Evolutionary conservation across 1,140 invertebrate genomes (phyloP), one percentile per base, ranked within the genome.

Genomic region (Aphaenogaster ashmeadi): DNA sequence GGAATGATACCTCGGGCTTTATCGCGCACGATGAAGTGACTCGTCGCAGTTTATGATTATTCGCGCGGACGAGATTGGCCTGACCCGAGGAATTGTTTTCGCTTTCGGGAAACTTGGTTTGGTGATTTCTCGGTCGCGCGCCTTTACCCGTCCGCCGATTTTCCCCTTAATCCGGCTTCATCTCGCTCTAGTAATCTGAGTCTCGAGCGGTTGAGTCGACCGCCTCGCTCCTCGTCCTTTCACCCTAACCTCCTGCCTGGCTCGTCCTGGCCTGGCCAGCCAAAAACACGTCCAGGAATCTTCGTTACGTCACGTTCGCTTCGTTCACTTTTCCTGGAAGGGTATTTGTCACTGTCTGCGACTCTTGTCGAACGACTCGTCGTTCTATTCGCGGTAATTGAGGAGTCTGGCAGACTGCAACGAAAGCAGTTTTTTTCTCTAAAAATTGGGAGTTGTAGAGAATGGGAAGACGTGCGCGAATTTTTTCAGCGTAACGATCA

Each of bases 21-120:
- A 64, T 64, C 41, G 27, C 13, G 2, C 67, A 21, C 72, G 5
- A 18, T 36, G 27, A 60, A 47, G 52, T 58, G 21, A 44, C 47
- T 64, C 8, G 2, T 47, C 56, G 41, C 18, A 79, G 18, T 52
- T 66, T 66, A 79, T 66, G 44, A 66, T 50, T 66, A 66, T 52
- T 67, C 27, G 44, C 44, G 77, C 33, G 44, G 11, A 47, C 27
- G 41, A 38, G 11, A 66, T 79, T 66, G 27, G 27, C 27, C 41
- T 36, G 27, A 27, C 18, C 27, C 5, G 11, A 21, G 18, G 27
- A 79, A 67, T 80, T 80, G 62, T 80, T 80, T 54, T 50, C 4
- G 41, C 38, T 79, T 79, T 79, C 33, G 47, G 27, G 13, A 52
- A 67, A 67, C n/a, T 67, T 66, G 66, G 27, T 78, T 79, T 66